Conservation (phyloP, 2,888 invertebrate genomes). For the Onchidella celtica region DNA sequence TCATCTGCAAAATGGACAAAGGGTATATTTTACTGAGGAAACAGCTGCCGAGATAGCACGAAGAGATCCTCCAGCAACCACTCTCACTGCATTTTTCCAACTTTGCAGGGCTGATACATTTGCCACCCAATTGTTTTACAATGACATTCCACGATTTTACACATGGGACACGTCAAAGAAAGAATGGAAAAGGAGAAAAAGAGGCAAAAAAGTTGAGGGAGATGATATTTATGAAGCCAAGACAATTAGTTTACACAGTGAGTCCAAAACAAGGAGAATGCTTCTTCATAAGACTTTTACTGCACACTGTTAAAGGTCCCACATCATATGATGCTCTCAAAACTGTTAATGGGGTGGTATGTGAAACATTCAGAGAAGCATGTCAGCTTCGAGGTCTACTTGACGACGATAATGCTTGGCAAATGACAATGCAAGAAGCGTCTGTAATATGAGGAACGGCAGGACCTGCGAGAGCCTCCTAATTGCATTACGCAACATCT, state of each 20-base stretch:
- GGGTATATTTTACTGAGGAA: too few species aligned
- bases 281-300: not conserved
- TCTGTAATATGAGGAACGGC: too few species aligned
- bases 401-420: conserved; percentile 19
- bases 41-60: too few species aligned
- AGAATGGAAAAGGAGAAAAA: not conserved
- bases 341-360: not conserved
- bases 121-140: not conserved
- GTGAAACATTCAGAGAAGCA: not conserved
- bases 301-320: not conserved
- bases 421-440: too few species aligned
- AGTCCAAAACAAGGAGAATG: not conserved
- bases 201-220: not conserved
- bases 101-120: not conserved
- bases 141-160: not conserved
- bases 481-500: too few species aligned
- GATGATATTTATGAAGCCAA: conserved; percentile 3
- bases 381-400: not conserved
- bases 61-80: too few species aligned
- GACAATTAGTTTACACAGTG: not conserved
- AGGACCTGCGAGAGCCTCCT: too few species aligned
- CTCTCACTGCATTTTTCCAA: not conserved
- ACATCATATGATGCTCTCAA: not conserved
- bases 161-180: conserved; percentile 6
- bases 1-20: too few species aligned